These are phyloP conservation scores for Drosophila quinaria DNA, from an alignment of 2,888 invertebrate genomes.

Conservation along the genomic window DNA sequence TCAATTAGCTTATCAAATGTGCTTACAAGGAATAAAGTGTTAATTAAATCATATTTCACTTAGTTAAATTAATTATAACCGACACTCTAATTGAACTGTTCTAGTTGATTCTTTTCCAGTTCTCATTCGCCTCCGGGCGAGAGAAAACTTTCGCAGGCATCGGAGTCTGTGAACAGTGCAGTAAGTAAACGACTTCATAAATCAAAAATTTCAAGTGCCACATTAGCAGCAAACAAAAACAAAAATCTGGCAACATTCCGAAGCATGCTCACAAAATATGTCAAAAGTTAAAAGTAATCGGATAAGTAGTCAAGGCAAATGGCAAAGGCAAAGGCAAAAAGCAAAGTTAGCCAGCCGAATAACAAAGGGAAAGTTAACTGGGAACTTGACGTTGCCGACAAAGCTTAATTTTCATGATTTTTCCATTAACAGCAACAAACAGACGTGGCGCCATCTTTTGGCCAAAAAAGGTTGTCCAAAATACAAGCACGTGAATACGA, in stretches of 20 bases:
- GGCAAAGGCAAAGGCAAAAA: slow-evolving; percentile 25
- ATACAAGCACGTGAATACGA: slow-evolving; percentile 59
- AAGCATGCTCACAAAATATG: slow-evolving; percentile 55
- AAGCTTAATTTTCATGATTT: slow-evolving; percentile 66
- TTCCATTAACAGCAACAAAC: slow-evolving; percentile 50
- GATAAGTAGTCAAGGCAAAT: slow-evolving; percentile 51
- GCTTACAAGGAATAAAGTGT: slow-evolving; percentile 9
- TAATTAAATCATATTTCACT: slow-evolving; percentile 25
- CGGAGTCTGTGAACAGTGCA: slow-evolving; percentile 37
- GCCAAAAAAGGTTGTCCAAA: slow-evolving; percentile 48
- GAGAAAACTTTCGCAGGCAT: slow-evolving; percentile 20
- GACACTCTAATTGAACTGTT: slow-evolving; percentile 27
- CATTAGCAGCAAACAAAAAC: slow-evolving; percentile 38
- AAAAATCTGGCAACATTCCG: slow-evolving; percentile 68
- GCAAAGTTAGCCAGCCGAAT: slow-evolving; percentile 13
- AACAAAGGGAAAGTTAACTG: slow-evolving; percentile 63
- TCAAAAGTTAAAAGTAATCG: slow-evolving; percentile 71
- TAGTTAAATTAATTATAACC: slow-evolving; percentile 27
- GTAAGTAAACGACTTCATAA: slow-evolving; percentile 52
- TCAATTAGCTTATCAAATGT: slow-evolving; percentile 1
- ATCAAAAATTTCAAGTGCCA: slow-evolving; percentile 51
- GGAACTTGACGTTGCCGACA: slow-evolving; percentile 38
- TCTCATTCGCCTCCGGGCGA: slow-evolving; percentile 21
- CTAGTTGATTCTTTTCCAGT: slow-evolving; percentile 10
- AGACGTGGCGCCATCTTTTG: slow-evolving; percentile 51